phyloP scores from a whole-genome alignment of 2,888 invertebrate species.

The Caradrina kadenii region DNA sequence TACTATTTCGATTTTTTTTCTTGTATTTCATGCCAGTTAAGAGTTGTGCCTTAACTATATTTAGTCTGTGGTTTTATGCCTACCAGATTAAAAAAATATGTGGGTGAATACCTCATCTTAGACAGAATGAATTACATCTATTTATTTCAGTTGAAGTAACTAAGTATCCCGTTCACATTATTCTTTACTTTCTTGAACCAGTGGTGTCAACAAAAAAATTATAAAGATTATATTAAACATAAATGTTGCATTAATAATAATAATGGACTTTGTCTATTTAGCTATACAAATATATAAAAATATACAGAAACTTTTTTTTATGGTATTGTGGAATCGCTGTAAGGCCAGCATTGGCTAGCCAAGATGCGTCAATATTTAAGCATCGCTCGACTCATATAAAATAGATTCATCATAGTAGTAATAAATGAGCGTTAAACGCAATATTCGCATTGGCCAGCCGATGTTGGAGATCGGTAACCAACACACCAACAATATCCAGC shows the following conservation, averaged over 20 bases:
- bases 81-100: conserved; percentile 21
- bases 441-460: conserved; percentile 33
- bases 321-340: conserved; percentile 7
- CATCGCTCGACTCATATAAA: conserved; percentile 33
- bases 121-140: conserved; percentile 26
- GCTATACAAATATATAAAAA: conserved; percentile 32
- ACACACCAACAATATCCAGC: neutral
- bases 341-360: conserved; percentile 11
- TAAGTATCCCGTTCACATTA: conserved; percentile 41
- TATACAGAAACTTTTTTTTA: conserved; percentile 27
- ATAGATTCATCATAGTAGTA: conserved; percentile 49
- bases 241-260: neutral
- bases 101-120: conserved; percentile 31
- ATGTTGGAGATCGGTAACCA: conserved; percentile 8
- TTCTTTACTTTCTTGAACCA: conserved; percentile 36
- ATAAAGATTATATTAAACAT: conserved; percentile 14
- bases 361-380: neutral
- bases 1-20: neutral
- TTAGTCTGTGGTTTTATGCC: conserved; percentile 25
- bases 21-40: conserved; percentile 3
- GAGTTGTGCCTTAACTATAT: conserved; percentile 49
- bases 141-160: conserved; percentile 40
- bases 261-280: conserved; percentile 58
- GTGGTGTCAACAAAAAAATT: conserved; percentile 53
- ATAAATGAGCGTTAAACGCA: conserved; percentile 21